Evolutionary conservation across 2,888 invertebrate species (phyloP).

Genomic region (Barypeithes pellucidus): DNA sequence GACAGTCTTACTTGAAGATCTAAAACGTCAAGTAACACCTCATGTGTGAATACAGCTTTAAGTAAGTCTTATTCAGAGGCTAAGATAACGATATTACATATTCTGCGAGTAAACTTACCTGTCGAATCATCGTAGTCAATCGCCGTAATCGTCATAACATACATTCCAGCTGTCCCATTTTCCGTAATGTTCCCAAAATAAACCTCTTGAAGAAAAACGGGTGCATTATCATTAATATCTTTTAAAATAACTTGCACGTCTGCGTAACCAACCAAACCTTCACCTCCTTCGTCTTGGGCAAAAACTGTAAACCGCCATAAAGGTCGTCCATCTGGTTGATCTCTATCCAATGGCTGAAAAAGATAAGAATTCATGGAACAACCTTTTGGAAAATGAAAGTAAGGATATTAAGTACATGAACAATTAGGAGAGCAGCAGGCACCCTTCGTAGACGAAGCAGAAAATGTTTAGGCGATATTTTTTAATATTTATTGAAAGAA

Average conservation of each 20-base stretch:
- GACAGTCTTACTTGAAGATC: too few species aligned
- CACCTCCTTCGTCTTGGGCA: slow-evolving; percentile 96
- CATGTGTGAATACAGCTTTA: too few species aligned
- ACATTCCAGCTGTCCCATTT: slow-evolving; percentile 97
- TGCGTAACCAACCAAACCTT: slow-evolving; percentile 95
- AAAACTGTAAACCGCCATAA: slow-evolving; percentile 97
- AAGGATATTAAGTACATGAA: too few species aligned
- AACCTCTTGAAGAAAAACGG: slow-evolving; percentile 94
- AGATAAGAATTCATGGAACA: neutral
- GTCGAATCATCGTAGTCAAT: slow-evolving; percentile 97
- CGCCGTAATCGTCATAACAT: slow-evolving; percentile 99
- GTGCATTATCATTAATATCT: slow-evolving; percentile 98
- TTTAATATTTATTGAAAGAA: too few species aligned
- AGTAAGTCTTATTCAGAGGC: too few species aligned
- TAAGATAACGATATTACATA: too few species aligned
- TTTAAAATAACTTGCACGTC: slow-evolving; percentile 97
- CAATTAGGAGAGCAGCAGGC: too few species aligned
- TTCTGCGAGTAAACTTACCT: too few species aligned
- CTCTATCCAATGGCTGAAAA: slow-evolving; percentile 92
- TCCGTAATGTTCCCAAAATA: slow-evolving; percentile 97
- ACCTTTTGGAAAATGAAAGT: too few species aligned
- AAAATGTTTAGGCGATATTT: too few species aligned
- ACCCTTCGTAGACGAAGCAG: too few species aligned
- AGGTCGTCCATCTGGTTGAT: slow-evolving; percentile 95
- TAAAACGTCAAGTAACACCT: too few species aligned